Percentiles rank a stretch among this genome's conserved stretches.
These are phyloP conservation scores for Cartodere bifasciata DNA, from an alignment of 2,888 invertebrate genomes.

Conservation along the genomic window DNA sequence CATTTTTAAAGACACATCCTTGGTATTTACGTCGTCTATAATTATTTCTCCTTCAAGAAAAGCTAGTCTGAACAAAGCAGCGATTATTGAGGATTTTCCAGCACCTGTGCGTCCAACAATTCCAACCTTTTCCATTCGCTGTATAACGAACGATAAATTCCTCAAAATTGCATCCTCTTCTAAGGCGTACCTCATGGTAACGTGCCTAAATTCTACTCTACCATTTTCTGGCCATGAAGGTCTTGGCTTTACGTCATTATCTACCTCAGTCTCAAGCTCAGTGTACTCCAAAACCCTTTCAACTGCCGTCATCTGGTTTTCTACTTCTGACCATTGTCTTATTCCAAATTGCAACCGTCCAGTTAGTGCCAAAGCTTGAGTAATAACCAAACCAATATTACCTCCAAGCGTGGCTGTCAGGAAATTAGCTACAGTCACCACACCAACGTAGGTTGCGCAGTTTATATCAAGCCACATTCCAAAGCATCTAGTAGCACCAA, in stretches of 20 bases:
- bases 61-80: constrained; percentile 55
- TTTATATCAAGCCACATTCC: constrained; percentile 52
- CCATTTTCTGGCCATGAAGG: constrained; percentile 64
- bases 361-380: constrained; percentile 61
- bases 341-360: constrained; percentile 47
- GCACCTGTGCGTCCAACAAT: constrained; percentile 78
- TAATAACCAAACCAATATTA: constrained; percentile 65
- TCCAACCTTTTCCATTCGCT: constrained; percentile 62
- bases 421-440: constrained; percentile 25
- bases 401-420: constrained; percentile 31
- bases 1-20: constrained; percentile 38
- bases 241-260: constrained; percentile 53
- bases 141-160: constrained; percentile 52
- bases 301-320: constrained; percentile 78
- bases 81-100: constrained; percentile 57
- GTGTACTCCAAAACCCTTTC: constrained; percentile 52
- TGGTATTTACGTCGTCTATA: constrained; percentile 47
- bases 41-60: constrained; percentile 42
- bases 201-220: constrained; percentile 50
- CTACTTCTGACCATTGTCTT: constrained; percentile 67
- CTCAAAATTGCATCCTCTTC: constrained; percentile 63
- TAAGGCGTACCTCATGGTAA: constrained; percentile 60
- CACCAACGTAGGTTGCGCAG: constrained; percentile 21
- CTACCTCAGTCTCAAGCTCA: constrained; percentile 27
- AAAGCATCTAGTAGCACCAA: constrained; percentile 51